Percentiles rank a stretch among this genome's conserved stretches.
Conservation (phyloP, 2,113 vertebrate genomes). For the Crypturellus undulatus region DNA sequence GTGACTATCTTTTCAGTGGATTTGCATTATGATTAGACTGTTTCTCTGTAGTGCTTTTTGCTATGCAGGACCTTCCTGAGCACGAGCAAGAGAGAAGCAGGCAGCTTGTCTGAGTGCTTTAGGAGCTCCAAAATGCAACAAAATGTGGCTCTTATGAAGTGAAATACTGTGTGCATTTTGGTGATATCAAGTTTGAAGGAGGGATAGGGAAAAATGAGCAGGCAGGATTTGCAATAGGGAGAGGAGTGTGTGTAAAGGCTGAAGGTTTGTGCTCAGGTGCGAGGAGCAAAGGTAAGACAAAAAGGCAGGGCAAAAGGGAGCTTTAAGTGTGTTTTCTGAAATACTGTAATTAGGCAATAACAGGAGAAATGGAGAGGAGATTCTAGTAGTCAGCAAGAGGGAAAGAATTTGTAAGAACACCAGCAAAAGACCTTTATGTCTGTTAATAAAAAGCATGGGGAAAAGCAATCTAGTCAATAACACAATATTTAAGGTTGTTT, state of each 20-base stretch:
- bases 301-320: not conserved
- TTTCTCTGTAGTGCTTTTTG: not conserved
- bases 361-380: not conserved
- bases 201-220: not conserved
- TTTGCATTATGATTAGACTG: conserved; percentile 37
- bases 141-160: not conserved
- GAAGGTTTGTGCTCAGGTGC: not conserved
- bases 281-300: not conserved
- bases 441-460: not conserved
- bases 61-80: not conserved
- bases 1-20: conserved; percentile 24
- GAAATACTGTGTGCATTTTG: not conserved
- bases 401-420: not conserved
- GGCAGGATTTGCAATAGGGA: not conserved
- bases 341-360: not conserved
- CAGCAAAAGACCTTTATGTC: not conserved
- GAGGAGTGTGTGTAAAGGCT: not conserved
- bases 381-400: not conserved
- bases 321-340: not conserved
- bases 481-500: not conserved
- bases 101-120: not conserved
- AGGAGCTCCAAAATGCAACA: not conserved
- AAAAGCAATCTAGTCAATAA: not conserved
- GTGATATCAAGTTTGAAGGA: not conserved
- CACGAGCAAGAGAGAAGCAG: not conserved